phyloP scores from a whole-genome alignment of 1,140 invertebrate species.

The Macrocentrus cingulum region DNA sequence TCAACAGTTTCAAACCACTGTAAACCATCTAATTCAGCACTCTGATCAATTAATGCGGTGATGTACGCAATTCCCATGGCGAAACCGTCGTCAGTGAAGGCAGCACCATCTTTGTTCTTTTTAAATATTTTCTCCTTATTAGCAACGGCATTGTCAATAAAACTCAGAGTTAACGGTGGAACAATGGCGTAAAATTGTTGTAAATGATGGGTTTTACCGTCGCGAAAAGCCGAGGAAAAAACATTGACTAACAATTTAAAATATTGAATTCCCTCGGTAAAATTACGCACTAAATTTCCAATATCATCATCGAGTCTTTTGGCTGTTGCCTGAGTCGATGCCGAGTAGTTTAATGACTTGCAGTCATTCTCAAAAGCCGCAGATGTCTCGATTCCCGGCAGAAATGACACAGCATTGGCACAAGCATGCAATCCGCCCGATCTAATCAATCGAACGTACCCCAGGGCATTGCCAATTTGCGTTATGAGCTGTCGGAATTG shows the following conservation, averaged over 20 bases:
- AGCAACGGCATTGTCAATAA: conserved; percentile 88
- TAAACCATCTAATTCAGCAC: conserved; percentile 84
- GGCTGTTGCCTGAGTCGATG: conserved; percentile 67
- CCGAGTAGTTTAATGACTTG: conserved; percentile 63
- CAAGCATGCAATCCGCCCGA: conserved; percentile 92
- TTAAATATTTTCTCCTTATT: conserved; percentile 92
- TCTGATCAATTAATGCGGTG: conserved; percentile 70
- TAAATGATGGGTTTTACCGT: conserved; percentile 86
- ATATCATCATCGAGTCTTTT: conserved; percentile 78
- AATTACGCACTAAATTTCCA: conserved; percentile 78
- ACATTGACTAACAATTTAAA: conserved; percentile 93
- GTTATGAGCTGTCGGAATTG: conserved; percentile 89
- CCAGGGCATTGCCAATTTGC: conserved; percentile 96
- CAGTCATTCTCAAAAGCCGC: conserved; percentile 64
- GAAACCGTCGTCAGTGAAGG: conserved; percentile 98
- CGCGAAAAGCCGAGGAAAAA: conserved; percentile 85
- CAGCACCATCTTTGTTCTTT: conserved; percentile 81
- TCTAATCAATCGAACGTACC: conserved; percentile 91
- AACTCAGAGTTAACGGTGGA: conserved; percentile 92
- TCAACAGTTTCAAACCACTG: conserved; percentile 94
- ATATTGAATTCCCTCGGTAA: conserved; percentile 92
- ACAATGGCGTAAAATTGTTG: conserved; percentile 93
- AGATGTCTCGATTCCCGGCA: conserved; percentile 80
- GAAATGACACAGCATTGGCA: conserved; percentile 86
- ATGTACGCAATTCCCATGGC: conserved; percentile 87